Evolutionary conservation across 2,888 invertebrate species (phyloP).

Genomic region (Megaustenia siamemsis): DNA sequence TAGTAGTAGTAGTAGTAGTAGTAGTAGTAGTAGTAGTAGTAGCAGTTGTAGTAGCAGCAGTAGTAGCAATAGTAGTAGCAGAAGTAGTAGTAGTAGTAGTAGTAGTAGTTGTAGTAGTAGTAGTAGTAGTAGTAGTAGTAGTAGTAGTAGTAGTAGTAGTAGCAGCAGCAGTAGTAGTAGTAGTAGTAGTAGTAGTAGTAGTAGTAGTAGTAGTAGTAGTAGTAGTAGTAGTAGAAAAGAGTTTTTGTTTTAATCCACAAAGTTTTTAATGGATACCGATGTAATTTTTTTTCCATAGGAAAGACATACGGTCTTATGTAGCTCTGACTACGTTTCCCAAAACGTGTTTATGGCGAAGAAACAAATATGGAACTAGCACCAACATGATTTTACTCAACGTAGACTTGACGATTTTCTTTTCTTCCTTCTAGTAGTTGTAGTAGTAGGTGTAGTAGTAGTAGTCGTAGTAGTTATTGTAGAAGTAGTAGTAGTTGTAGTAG

Average conservation of each 20-base stretch:
- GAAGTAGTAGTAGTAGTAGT: too few relatives aligned
- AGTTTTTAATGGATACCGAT: too few relatives aligned
- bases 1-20: slow-evolving; percentile 34
- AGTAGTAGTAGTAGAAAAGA: slow-evolving; percentile 44
- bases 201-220: slow-evolving; percentile 41
- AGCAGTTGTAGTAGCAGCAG: slow-evolving; percentile 18
- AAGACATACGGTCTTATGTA: too few relatives aligned
- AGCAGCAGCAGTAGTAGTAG: slow-evolving; percentile 32
- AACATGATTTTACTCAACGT: too few relatives aligned
- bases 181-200: slow-evolving; percentile 38
- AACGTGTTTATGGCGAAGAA: too few relatives aligned
- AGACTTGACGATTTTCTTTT: too few relatives aligned
- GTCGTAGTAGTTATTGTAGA: slow-evolving; percentile 21
- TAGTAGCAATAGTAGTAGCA: slow-evolving; percentile 10
- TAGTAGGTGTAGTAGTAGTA: slow-evolving; percentile 22
- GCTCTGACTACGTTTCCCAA: too few relatives aligned
- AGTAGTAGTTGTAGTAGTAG: slow-evolving; percentile 25
- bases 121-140: slow-evolving; percentile 36
- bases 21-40: slow-evolving; percentile 25
- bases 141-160: slow-evolving; percentile 35
- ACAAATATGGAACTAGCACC: too few relatives aligned
- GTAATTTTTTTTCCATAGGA: too few relatives aligned
- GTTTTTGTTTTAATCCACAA: too few relatives aligned
- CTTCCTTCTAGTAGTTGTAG: too few relatives aligned
- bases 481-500: slow-evolving; percentile 27